Conservation (phyloP, 2,797 vertebrate genomes). For the Sciurus vulgaris region DNA sequence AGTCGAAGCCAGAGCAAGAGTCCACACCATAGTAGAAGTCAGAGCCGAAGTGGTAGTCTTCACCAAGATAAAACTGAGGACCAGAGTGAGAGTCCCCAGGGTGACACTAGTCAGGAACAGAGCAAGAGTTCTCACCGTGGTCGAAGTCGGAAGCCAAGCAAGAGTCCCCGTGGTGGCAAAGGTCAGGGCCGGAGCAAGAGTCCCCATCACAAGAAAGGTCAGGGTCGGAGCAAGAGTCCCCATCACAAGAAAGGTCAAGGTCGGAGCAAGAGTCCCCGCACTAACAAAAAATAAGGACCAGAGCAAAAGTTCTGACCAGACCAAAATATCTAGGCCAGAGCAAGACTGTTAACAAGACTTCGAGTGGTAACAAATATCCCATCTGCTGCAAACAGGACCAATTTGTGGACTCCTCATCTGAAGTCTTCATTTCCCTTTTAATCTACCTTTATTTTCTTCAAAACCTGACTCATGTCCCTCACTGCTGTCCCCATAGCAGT, state of each 20-base stretch:
- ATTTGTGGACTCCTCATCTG: not conserved
- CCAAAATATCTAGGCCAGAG: slow-evolving; percentile 11
- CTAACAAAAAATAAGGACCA: not conserved
- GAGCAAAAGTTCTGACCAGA: slow-evolving; percentile 29
- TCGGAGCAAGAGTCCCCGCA: slow-evolving; percentile 3
- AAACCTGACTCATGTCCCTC: not conserved
- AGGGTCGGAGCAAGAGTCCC: not conserved
- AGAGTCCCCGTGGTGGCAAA: not conserved
- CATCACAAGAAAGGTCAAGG: not conserved
- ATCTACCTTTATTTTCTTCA: not conserved
- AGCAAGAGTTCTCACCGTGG: not conserved
- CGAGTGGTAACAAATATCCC: not conserved
- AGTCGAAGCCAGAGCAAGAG: not conserved
- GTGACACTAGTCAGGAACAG: no score
- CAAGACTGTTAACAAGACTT: slow-evolving; percentile 10
- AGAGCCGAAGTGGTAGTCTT: not conserved
- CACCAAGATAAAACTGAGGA: not conserved
- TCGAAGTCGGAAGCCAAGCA: not conserved
- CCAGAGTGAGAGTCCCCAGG: not conserved
- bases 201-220: not conserved
- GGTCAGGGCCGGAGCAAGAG: not conserved
- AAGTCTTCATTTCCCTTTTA: slow-evolving; percentile 37
- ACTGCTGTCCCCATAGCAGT: not conserved
- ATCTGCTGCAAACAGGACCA: not conserved
- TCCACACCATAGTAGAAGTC: not conserved